Conservation (phyloP, 2,797 vertebrate species). For the Arvicola amphibius region DNA sequence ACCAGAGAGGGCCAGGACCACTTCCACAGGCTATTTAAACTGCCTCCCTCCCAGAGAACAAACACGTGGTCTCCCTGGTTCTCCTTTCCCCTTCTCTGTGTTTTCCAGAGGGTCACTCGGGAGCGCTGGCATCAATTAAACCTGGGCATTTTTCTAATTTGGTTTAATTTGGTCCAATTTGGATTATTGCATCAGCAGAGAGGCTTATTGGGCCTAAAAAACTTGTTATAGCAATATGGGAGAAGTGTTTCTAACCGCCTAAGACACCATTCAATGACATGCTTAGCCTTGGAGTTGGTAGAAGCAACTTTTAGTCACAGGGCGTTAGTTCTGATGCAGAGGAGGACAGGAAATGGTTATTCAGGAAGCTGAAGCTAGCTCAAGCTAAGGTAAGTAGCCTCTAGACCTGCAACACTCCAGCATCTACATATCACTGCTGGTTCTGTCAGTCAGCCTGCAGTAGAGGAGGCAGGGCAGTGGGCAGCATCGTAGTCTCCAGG, state of each 20-base stretch:
- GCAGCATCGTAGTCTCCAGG: fast-evolving
- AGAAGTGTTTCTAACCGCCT: neutral
- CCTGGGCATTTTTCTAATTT: too few relatives aligned
- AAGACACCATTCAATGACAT: neutral
- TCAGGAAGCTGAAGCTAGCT: neutral
- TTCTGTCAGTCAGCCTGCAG: too few relatives aligned
- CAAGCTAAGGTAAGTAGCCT: neutral
- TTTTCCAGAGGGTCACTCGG: too few relatives aligned
- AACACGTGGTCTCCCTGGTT: too few relatives aligned
- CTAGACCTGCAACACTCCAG: neutral
- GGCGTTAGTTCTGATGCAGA: neutral
- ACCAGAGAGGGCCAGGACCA: too few relatives aligned
- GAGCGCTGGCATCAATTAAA: too few relatives aligned
- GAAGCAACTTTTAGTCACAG: neutral
- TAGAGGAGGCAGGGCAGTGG: neutral
- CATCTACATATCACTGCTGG: fast-evolving
- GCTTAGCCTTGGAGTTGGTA: neutral
- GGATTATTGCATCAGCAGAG: too few relatives aligned
- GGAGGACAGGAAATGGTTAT: neutral
- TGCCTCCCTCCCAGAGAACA: too few relatives aligned
- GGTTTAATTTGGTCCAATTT: too few relatives aligned
- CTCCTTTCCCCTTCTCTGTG: too few relatives aligned
- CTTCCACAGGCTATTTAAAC: too few relatives aligned
- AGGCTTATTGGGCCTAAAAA: too few relatives aligned
- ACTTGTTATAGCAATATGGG: neutral